Base-by-base conservation (phyloP, 2,888 invertebrate species). In the Spodoptera exigua region DNA sequence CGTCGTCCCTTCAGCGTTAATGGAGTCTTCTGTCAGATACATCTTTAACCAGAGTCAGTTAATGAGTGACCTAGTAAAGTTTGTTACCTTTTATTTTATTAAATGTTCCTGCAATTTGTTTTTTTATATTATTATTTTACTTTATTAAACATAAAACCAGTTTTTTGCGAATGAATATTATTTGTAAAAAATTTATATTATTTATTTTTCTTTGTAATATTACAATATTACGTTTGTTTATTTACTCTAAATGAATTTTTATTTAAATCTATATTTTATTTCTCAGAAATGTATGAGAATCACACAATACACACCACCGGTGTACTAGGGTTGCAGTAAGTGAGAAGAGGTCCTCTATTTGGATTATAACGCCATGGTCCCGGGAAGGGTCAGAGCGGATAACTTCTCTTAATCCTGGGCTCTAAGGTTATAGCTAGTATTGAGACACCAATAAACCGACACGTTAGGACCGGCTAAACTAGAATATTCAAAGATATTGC, bases 401-500 rank as follows among this genome's bases (percentile, higher is more conserved):
- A 82, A 74, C 62, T 84, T 82, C 79, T 81, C 78, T 83, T 89
- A 88, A 89, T 87, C 88, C 89, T 78, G 83, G 85, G 81, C 80
- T 80, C 76, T 78, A 78, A 81, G 83, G 83, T 87, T 86, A 90
- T 87, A 85, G 85, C 84, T 84, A 83, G 83, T 84, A 88, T 88
- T 88, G 85, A 90, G 88, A 89, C 86, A 64, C 61, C 58, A 83
- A 88, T 90, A 89, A 87, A 89, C 82, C 85, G 84, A 78, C 64
- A 74, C 79, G 83, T 85, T 86, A 79, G 79, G 78, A 69, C 77
- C 64, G 76, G 82, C 87, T 84, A 81, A 87, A 86, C 81, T 83
- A 79, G 80, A 82, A 82, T 81, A 69, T 62, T 68, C 48, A 62
- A 65, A 71, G 52, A 76, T 70, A 64, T 68, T 70, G 49, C 51